Conservation (phyloP, 2,888 invertebrate genomes). For the Myathropa florea region DNA sequence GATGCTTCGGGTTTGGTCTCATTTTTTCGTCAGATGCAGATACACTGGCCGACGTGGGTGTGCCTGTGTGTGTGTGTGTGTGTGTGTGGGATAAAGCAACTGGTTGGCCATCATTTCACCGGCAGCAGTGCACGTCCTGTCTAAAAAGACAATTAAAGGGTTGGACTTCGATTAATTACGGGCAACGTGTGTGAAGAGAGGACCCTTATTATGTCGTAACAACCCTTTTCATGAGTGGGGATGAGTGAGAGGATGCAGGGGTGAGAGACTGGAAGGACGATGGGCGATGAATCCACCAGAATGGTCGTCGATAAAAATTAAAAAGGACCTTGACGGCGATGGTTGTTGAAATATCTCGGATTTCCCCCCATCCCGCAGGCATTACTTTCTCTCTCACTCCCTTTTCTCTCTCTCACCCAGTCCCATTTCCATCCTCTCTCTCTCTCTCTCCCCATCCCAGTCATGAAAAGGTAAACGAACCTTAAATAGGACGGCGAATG, state of each 20-base stretch:
- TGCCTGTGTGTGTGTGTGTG: background rate
- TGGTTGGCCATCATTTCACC: conserved; percentile 62
- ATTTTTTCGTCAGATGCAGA: conserved; percentile 38
- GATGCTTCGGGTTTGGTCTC: background rate
- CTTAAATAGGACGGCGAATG: conserved; percentile 43
- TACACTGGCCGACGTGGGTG: background rate
- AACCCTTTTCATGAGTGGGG: conserved; percentile 24
- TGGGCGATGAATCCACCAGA: background rate
- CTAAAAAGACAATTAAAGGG: conserved; percentile 67
- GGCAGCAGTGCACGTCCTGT: conserved; percentile 2
- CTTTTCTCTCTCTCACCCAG: background rate
- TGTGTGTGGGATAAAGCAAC: conserved; percentile 36
- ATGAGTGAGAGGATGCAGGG: background rate
- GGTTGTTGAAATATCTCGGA: background rate
- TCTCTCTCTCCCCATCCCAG: background rate
- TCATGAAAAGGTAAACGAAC: conserved; percentile 59
- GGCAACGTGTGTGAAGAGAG: conserved; percentile 35
- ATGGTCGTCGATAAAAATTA: conserved; percentile 22
- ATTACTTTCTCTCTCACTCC: background rate
- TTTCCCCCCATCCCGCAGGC: background rate
- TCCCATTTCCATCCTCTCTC: background rate
- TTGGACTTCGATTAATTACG: conserved; percentile 67
- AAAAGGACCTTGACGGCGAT: conserved; percentile 25
- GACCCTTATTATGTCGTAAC: conserved; percentile 53
- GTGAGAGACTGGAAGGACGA: no score